A percentile compares a stretch with the other conserved stretches of the same genome.
These are phyloP conservation scores for Spongilla lacustris DNA, from an alignment of 37 sponge, comb jelly and placozoan genomes.

Conservation along the genomic window DNA sequence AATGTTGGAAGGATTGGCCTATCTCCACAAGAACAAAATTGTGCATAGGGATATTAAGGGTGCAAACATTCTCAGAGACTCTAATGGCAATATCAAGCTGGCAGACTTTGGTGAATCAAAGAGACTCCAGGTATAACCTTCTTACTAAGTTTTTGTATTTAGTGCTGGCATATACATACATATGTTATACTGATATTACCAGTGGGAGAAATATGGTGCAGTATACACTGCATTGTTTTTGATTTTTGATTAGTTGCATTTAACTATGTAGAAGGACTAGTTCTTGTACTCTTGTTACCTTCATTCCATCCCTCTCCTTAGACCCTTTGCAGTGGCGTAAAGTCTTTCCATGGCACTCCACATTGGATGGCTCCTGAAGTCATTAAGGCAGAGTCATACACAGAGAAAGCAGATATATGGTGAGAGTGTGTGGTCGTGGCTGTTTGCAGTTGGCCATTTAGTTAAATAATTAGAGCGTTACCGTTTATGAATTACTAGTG, in stretches of 20 bases:
- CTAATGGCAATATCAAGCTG: constrained; percentile 89
- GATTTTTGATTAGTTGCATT: no score
- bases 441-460: no score
- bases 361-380: constrained; percentile 99
- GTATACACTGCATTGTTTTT: no score
- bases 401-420: constrained; percentile 84
- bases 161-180: no score
- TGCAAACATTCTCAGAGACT: constrained; percentile 92
- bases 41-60: constrained; percentile 95
- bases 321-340: constrained; percentile 78
- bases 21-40: constrained; percentile 86
- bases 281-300: no score
- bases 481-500: no score
- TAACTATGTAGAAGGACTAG: no score
- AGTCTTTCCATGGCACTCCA: constrained; percentile 96
- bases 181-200: not conserved
- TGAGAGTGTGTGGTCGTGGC: no score
- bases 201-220: no score
- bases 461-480: no score
- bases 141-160: no score
- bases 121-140: constrained; percentile 76
- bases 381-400: constrained; percentile 74
- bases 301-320: no score
- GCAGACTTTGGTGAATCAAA: constrained; percentile 98
- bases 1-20: constrained; percentile 86